These are phyloP conservation scores for Sebastes oblongus DNA, from an alignment of 2,797 vertebrate genomes.

Conservation along the genomic window DNA sequence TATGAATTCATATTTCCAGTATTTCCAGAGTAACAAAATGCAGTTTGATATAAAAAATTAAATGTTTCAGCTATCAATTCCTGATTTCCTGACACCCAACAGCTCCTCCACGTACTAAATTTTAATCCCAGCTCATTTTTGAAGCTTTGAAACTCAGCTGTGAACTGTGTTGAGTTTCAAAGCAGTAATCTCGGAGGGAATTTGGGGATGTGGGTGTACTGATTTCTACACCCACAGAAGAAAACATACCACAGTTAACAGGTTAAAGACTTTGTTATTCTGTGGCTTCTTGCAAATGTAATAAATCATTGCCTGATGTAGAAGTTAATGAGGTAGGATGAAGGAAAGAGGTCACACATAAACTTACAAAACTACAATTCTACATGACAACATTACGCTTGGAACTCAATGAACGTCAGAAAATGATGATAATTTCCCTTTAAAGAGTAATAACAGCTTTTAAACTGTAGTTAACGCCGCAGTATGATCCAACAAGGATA, in stretches of 20 bases:
- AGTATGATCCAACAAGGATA: too few relatives aligned
- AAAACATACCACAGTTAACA: neutral
- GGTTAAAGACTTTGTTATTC: neutral
- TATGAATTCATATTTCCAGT: neutral
- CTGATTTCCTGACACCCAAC: neutral
- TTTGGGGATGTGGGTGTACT: neutral
- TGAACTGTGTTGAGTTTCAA: neutral
- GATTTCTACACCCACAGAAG: neutral
- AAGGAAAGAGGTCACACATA: neutral
- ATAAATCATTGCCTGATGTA: neutral
- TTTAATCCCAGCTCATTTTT: neutral
- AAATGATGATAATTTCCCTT: neutral
- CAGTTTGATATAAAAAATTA: neutral
- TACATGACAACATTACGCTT: neutral
- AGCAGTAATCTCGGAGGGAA: neutral
- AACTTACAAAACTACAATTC: neutral
- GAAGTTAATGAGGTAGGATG: neutral
- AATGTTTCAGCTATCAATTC: neutral
- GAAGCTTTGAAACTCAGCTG: neutral
- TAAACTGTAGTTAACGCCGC: neutral
- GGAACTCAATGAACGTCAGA: neutral
- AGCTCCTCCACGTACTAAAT: neutral
- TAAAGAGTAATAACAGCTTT: neutral
- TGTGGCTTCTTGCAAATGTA: neutral
- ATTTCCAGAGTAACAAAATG: neutral